phyloP scores from a whole-genome alignment of 2,797 vertebrate genomes.

The Esox lucius region DNA sequence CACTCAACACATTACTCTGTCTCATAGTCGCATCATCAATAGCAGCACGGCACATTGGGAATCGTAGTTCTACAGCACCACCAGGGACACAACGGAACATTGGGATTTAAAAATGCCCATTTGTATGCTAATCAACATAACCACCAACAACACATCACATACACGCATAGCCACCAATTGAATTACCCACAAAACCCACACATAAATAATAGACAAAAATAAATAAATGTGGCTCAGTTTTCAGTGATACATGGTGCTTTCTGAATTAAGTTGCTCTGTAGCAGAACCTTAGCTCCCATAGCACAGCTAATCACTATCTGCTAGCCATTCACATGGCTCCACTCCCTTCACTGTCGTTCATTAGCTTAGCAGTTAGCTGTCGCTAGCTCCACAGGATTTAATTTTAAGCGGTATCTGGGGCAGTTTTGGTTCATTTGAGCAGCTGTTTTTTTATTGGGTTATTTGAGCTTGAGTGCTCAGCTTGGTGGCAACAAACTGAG shows the following conservation, averaged over 20 bases:
- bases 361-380: slow-evolving; percentile 7
- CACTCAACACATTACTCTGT: too few relatives aligned
- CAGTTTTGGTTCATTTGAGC: slow-evolving; percentile 4
- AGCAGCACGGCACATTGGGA: background rate
- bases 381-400: background rate
- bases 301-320: background rate
- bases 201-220: background rate
- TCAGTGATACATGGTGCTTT: background rate
- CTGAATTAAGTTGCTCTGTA: background rate
- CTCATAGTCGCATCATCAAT: background rate
- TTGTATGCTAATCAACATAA: background rate
- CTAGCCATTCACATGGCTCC: background rate
- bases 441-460: slow-evolving; percentile 2
- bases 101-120: background rate
- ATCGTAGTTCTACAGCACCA: background rate
- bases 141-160: slow-evolving; percentile 5
- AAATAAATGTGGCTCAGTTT: background rate
- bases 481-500: background rate
- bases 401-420: too few relatives aligned
- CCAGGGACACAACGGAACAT: background rate
- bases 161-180: background rate
- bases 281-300: background rate
- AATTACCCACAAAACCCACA: background rate
- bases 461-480: slow-evolving; percentile 4
- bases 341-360: background rate